A percentile compares a stretch with the other conserved stretches of the same genome.
phyloP scores from a whole-genome alignment of 2,113 vertebrate species.

The Alaudala cheleensis region DNA sequence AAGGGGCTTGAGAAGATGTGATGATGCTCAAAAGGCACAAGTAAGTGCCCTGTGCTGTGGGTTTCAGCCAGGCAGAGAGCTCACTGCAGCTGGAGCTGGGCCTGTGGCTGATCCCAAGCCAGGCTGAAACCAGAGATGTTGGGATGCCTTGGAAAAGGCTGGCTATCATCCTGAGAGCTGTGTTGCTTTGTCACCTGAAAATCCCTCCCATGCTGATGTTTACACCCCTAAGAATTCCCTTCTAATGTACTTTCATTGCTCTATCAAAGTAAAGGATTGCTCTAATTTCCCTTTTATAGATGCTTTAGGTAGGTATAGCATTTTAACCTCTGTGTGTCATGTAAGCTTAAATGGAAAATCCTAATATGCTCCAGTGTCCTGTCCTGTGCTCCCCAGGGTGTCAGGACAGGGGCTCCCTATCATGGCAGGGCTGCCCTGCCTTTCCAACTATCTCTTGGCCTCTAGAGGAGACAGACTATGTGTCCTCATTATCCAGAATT shows the following conservation, averaged over 20 bases:
- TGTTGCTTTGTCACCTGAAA: not conserved
- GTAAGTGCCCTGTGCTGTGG: not conserved
- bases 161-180: not conserved
- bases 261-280: not conserved
- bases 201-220: not conserved
- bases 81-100: not conserved
- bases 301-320: not conserved
- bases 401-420: not conserved
- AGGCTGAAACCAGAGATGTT: not conserved
- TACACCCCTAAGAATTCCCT: not conserved
- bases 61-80: not conserved
- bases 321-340: not conserved
- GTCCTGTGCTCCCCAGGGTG: not conserved
- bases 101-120: not conserved
- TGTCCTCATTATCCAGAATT: conserved; percentile 1
- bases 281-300: not conserved
- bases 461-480: not conserved
- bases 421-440: not conserved
- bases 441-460: not conserved
- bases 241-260: not conserved
- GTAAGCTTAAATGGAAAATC: not conserved
- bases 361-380: not conserved
- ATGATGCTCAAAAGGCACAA: rapidly evolving
- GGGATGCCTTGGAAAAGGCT: not conserved
- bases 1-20: not conserved